Evolutionary conservation across 2,113 vertebrate genomes (phyloP), one percentile per base, ranked within the genome.

Genomic region (Cardinalis cardinalis): DNA sequence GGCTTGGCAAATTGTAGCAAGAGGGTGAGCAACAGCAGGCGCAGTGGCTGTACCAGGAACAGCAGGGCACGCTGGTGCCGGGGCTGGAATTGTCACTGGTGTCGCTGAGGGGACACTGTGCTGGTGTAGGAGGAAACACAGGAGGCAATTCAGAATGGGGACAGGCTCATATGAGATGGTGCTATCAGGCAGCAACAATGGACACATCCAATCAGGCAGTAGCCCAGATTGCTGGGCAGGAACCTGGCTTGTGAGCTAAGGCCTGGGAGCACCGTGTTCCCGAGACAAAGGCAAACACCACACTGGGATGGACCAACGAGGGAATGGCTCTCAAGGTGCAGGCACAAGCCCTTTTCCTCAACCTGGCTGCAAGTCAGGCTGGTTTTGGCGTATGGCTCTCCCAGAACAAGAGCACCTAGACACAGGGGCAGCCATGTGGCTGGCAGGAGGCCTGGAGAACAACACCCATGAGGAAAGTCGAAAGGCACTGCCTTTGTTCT

Each of bases 81-180:
- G 38, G 24, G 60, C 38, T 70, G 85, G 34, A 74, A 32, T 14
- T 0, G 0, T 32, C 23, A 1, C 44, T 28, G 63, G 58, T 18
- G 83, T n/a, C 0, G 0, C 48, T 3, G 7, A 43, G 29, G 43
- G 61, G 38, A 59, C 0, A 0, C 52, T 15, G 1, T 7, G 5
- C 34, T 66, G 48, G 41, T 8, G 5, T 3, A 2, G 58, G 24
- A 34, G 69, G 58, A 82, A 79, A 72, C 12, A 32, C 41, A 36
- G 13, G 34, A 51, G 36, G 63, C 18, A 68, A 11, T 69, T 82
- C 49, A n/a, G 49, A 79, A 36, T 0, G 12, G 66, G 24, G n/a
- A 43, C 28, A 44, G 36, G 44, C 28, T 72, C n/a, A 2, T 12
- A 29, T 0, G 2, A 85, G 43, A 43, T 4, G 17, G n/a, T 72